A percentile compares a stretch with the other conserved stretches of the same genome.
Evolutionary conservation across 2,888 invertebrate species (phyloP).

Genomic region (Rhingia rostrata): DNA sequence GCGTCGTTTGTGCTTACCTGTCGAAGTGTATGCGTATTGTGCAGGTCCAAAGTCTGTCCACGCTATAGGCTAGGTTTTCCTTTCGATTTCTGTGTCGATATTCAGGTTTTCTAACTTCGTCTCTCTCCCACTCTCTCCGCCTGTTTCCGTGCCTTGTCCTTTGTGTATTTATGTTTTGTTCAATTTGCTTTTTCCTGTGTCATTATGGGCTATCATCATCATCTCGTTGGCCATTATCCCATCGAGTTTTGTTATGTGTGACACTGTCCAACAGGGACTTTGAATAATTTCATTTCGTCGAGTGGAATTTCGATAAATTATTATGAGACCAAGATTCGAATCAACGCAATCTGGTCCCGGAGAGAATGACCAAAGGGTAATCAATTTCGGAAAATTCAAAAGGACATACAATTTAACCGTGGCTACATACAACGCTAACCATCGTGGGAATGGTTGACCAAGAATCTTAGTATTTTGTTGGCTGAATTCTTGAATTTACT

Average conservation of each 20-base stretch:
- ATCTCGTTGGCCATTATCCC: conserved; percentile 69
- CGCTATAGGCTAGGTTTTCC: conserved; percentile 65
- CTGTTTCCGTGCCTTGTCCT: conserved; percentile 41
- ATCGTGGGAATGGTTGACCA: conserved; percentile 47
- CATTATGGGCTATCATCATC: conserved; percentile 69
- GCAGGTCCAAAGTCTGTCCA: conserved; percentile 64
- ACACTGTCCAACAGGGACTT: conserved; percentile 58
- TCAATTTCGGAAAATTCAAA: conserved; percentile 64
- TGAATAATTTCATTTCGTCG: conserved; percentile 69
- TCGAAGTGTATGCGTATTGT: conserved; percentile 57
- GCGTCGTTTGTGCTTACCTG: conserved; percentile 70
- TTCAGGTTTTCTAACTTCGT: conserved; percentile 38
- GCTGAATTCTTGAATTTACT: background rate
- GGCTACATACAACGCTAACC: background rate
- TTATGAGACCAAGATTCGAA: conserved; percentile 54
- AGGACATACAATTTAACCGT: conserved; percentile 31
- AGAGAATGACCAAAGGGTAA: conserved; percentile 37
- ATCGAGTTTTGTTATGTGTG: conserved; percentile 66
- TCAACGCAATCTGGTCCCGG: conserved; percentile 3
- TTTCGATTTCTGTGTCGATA: conserved; percentile 63
- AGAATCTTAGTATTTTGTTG: background rate
- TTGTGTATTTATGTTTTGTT: conserved; percentile 26
- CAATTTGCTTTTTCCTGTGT: conserved; percentile 20
- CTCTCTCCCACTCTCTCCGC: background rate
- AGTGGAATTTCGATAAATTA: conserved; percentile 68